Percentiles rank a stretch among this genome's conserved stretches.
Evolutionary conservation across 2,113 vertebrate species (phyloP).

Genomic region (Calidris pygmaea): DNA sequence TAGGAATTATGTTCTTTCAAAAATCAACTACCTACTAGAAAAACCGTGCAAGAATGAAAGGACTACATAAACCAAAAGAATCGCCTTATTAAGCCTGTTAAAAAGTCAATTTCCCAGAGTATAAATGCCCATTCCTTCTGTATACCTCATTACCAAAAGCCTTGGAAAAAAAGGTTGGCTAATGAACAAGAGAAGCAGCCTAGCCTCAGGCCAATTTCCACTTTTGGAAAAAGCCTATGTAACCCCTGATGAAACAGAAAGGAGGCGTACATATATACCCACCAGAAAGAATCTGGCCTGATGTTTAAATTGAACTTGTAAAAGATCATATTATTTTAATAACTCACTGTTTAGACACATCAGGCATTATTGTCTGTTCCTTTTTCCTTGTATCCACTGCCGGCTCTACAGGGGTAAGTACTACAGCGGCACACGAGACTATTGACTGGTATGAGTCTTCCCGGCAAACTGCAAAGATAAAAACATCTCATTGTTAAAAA

Average conservation of each 20-base stretch:
- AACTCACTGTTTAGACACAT: constrained; percentile 85
- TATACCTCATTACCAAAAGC: neutral
- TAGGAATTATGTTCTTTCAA: neutral
- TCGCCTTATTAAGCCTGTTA: neutral
- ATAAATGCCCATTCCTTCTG: neutral
- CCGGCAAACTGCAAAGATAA: constrained; percentile 83
- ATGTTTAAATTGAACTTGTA: neutral
- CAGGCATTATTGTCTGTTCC: constrained; percentile 73
- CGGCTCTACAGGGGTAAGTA: constrained; percentile 82
- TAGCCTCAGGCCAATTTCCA: neutral
- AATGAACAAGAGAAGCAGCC: neutral
- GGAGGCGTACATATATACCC: neutral
- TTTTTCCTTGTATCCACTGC: constrained; percentile 76
- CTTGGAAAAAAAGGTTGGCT: neutral
- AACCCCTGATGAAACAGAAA: neutral
- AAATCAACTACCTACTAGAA: neutral
- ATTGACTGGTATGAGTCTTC: constrained; percentile 93
- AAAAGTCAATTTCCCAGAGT: neutral
- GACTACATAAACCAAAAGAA: neutral
- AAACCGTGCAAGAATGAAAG: neutral
- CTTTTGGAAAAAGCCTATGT: neutral
- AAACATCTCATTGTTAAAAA: neutral
- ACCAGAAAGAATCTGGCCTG: neutral
- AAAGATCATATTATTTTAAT: neutral
- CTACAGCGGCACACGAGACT: constrained; percentile 87